Conservation (phyloP, 2,113 vertebrate species). For the Rhipidura dahli region DNA sequence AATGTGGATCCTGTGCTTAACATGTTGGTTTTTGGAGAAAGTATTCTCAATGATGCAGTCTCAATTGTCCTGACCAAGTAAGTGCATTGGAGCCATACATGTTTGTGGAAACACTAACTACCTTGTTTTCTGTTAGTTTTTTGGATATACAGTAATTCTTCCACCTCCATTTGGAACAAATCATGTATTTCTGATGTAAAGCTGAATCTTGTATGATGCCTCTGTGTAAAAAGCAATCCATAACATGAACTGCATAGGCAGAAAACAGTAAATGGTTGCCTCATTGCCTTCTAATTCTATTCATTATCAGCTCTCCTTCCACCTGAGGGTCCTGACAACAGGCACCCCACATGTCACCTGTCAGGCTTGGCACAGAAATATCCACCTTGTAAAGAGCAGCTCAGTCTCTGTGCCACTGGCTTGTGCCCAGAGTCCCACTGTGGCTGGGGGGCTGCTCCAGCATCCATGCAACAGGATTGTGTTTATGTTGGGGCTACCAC, state of each 20-base stretch:
- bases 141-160: not conserved
- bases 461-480: not conserved
- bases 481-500: not conserved
- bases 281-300: not conserved
- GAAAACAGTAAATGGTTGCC: not conserved
- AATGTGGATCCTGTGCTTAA: conserved; percentile 98
- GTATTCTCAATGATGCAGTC: conserved; percentile 97
- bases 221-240: not conserved
- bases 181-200: not conserved
- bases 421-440: not conserved
- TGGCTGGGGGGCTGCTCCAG: not conserved
- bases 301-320: not conserved
- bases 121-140: not conserved
- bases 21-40: conserved; percentile 98
- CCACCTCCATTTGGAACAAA: not conserved
- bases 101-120: not conserved
- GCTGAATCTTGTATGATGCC: not conserved
- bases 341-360: not conserved
- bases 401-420: not conserved
- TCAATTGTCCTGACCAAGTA: conserved; percentile 99
- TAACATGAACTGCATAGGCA: not conserved
- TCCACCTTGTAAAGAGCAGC: not conserved
- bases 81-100: not conserved
- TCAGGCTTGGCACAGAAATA: not conserved
- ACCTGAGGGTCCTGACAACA: not conserved